A percentile compares a stretch with the other conserved stretches of the same genome.
These are phyloP conservation scores for Anguilla marmorata DNA, from an alignment of 2,797 vertebrate genomes.

Conservation along the genomic window DNA sequence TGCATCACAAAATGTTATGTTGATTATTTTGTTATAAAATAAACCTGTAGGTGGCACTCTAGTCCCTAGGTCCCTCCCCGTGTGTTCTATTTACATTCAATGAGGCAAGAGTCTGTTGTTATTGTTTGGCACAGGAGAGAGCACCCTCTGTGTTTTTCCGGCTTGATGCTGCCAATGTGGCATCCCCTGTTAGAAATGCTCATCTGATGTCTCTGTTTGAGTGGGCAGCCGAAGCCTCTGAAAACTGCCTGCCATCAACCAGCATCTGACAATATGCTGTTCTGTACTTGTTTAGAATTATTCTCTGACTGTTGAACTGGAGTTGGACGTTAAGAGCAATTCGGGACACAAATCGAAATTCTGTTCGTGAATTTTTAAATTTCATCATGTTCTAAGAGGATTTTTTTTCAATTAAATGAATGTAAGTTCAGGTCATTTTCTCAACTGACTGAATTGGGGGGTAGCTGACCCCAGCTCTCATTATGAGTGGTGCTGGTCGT, in stretches of 20 bases:
- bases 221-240: neutral
- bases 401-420: neutral
- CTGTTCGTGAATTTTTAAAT: neutral
- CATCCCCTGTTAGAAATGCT: neutral
- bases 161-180: neutral
- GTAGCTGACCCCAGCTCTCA: neutral
- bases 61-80: neutral
- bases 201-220: neutral
- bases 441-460: neutral
- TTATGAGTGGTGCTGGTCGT: neutral
- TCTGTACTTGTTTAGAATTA: neutral
- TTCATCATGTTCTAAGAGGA: no score
- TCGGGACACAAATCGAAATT: neutral
- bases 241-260: neutral
- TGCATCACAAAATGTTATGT: neutral
- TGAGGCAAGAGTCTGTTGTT: neutral
- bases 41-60: neutral
- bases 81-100: neutral
- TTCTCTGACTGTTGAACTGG: neutral
- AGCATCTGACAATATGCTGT: neutral
- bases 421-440: neutral
- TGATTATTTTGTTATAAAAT: neutral
- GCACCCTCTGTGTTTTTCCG: neutral
- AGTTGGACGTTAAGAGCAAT: neutral
- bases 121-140: neutral